Percentiles rank a stretch among this genome's conserved stretches.
Conservation (phyloP, 2,797 vertebrate genomes). For the Percopsis omiscomaycus region DNA sequence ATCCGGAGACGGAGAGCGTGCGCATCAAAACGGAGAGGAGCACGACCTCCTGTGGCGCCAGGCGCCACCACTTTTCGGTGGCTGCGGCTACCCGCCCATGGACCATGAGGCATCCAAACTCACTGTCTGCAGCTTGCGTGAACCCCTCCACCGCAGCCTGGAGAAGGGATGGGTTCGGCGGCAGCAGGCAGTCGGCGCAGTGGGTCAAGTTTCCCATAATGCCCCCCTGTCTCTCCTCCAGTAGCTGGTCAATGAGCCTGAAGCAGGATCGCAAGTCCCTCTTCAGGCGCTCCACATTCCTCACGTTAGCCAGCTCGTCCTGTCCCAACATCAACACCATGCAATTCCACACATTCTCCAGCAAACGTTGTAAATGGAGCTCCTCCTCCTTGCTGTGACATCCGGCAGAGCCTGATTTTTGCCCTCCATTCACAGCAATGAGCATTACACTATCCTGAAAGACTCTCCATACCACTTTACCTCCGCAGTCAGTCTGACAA, state of each 20-base stretch:
- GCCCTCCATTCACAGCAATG: conserved; percentile 80
- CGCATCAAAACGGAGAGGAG: conserved; percentile 81
- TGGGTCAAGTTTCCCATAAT: conserved; percentile 85
- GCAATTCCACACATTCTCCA: conserved; percentile 87
- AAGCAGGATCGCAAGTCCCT: conserved; percentile 88
- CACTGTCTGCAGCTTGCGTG: conserved; percentile 78
- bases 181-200: conserved; percentile 83
- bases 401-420: conserved; percentile 48
- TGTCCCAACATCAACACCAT: conserved; percentile 91
- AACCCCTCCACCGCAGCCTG: conserved; percentile 84
- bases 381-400: conserved; percentile 70
- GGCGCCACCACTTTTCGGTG: conserved; percentile 90
- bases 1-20: conserved; percentile 73
- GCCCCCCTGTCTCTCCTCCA: conserved; percentile 77
- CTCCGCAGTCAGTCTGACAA: conserved; percentile 80
- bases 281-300: conserved; percentile 89
- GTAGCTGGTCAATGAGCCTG: conserved; percentile 83
- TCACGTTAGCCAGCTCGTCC: conserved; percentile 82
- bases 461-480: conserved; percentile 84
- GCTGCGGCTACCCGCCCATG: conserved; percentile 79
- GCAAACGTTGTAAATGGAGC: conserved; percentile 78
- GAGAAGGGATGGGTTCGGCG: conserved; percentile 72
- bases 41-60: conserved; percentile 83
- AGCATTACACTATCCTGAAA: conserved; percentile 90
- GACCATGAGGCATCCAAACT: conserved; percentile 84